These are phyloP conservation scores for Oncorhynchus gorbuscha DNA, from an alignment of 2,113 vertebrate genomes.

Conservation along the genomic window DNA sequence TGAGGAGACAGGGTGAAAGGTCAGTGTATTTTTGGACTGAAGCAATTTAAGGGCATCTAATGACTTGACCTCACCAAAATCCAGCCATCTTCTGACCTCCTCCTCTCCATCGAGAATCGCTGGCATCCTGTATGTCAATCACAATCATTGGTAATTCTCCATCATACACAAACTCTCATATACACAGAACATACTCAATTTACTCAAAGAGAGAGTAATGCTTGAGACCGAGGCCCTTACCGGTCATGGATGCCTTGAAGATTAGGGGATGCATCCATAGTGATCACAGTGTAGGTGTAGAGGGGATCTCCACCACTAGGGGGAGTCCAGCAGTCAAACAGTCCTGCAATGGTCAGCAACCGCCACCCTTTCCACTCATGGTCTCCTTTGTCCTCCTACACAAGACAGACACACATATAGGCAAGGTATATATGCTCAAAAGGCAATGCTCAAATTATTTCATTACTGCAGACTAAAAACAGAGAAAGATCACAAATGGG, in stretches of 20 bases:
- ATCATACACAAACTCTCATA: not conserved
- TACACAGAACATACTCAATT: not conserved
- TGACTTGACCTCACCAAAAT: slow-evolving; percentile 87
- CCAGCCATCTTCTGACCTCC: slow-evolving; percentile 83
- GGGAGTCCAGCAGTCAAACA: slow-evolving; percentile 93
- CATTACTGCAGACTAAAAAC: not conserved
- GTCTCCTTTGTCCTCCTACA: slow-evolving; percentile 38
- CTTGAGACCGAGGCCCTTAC: slow-evolving; percentile 55
- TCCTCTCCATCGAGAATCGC: slow-evolving; percentile 88
- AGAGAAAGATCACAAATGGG: too few species aligned
- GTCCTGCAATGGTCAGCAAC: slow-evolving; percentile 92
- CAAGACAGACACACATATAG: slow-evolving; percentile 19
- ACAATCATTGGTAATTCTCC: not conserved
- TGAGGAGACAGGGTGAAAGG: slow-evolving; percentile 86
- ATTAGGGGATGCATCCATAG: slow-evolving; percentile 81
- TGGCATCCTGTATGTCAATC: slow-evolving; percentile 83
- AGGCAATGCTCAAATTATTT: too few species aligned
- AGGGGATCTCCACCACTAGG: slow-evolving; percentile 80
- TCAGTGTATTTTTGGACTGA: slow-evolving; percentile 79
- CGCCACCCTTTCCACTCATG: slow-evolving; percentile 81
- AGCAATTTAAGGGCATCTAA: slow-evolving; percentile 87
- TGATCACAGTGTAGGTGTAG: slow-evolving; percentile 91
- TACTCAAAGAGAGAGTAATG: too few species aligned
- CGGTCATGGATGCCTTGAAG: slow-evolving; percentile 87
- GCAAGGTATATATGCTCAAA: not conserved